Percentiles rank a stretch among this genome's conserved stretches.
These are phyloP conservation scores for Polymixis lichenea DNA, from an alignment of 2,888 invertebrate genomes.

Conservation along the genomic window DNA sequence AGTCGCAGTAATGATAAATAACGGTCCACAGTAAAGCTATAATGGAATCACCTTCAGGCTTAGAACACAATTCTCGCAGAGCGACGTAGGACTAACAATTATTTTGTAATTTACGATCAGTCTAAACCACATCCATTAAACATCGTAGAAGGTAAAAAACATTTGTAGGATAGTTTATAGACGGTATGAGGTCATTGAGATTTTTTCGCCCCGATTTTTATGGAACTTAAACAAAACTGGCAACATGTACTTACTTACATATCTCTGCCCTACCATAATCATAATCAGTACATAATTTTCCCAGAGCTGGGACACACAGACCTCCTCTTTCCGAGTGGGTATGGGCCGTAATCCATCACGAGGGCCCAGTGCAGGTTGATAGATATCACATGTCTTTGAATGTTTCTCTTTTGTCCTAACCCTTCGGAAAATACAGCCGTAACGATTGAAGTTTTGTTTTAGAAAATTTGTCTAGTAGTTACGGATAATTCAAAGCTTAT, in stretches of 20 bases:
- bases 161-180: too few species aligned
- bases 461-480: too few species aligned
- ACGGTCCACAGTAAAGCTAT: neutral
- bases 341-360: too few species aligned
- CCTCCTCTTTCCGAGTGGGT: too few species aligned
- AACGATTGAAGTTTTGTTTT: too few species aligned
- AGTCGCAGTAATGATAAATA: neutral
- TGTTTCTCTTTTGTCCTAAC: too few species aligned
- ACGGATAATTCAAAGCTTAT: neutral
- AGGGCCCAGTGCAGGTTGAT: too few species aligned
- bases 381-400: too few species aligned
- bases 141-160: neutral
- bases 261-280: too few species aligned
- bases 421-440: neutral
- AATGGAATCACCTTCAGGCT: slow-evolving; percentile 13
- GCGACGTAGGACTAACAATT: neutral
- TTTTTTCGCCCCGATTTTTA: neutral
- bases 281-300: too few species aligned
- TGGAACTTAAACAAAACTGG: neutral
- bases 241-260: neutral
- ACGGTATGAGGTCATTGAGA: neutral
- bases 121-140: neutral
- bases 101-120: neutral
- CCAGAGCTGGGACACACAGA: too few species aligned
- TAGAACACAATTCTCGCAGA: slow-evolving; percentile 7